Evolutionary conservation across 2,113 vertebrate genomes (phyloP).

Genomic region (Mixornis gularis): DNA sequence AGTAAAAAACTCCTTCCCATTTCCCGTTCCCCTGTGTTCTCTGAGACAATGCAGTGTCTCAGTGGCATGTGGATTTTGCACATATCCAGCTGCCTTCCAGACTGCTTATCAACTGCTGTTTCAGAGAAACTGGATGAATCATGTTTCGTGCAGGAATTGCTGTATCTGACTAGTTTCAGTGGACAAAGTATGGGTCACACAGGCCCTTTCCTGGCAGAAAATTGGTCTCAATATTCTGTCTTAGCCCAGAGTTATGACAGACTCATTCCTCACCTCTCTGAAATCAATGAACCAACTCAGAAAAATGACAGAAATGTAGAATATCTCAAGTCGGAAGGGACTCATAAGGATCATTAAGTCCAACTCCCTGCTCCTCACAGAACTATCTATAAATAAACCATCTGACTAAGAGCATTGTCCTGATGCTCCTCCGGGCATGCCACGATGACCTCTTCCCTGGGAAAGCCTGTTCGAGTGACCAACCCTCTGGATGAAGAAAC

Average conservation of each 20-base stretch:
- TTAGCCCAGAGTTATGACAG: neutral
- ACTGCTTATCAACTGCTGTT: neutral
- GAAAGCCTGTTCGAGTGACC: neutral
- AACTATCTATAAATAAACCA: neutral
- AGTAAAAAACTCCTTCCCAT: neutral
- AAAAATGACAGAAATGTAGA: neutral
- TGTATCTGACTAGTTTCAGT: neutral
- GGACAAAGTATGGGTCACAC: neutral
- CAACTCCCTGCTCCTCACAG: neutral
- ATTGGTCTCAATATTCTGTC: neutral
- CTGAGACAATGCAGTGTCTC: neutral
- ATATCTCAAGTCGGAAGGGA: neutral
- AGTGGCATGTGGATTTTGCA: neutral
- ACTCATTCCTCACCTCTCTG: neutral
- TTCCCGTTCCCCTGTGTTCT: neutral
- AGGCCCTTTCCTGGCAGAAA: neutral
- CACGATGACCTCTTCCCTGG: neutral
- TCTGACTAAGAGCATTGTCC: neutral
- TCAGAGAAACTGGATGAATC: neutral
- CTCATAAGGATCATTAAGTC: neutral
- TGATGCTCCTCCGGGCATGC: neutral
- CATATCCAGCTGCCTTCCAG: neutral
- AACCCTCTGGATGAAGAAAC: neutral
- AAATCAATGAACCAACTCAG: neutral
- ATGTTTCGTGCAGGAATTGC: neutral